phyloP scores from a whole-genome alignment of 92 coral and sea anemone genomes.

The Palythoa heliodiscus region DNA sequence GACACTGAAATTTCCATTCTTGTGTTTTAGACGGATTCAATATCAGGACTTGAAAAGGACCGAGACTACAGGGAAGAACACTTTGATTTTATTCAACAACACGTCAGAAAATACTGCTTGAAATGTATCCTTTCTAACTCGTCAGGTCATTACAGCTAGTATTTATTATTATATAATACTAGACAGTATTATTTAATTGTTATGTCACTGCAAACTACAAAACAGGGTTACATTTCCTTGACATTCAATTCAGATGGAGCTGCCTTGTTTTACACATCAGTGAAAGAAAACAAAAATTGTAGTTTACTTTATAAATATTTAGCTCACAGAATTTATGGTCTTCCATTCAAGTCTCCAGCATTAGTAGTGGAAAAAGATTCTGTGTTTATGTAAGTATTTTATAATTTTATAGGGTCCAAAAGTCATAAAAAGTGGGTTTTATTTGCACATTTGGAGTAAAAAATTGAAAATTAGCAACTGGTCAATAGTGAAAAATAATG shows the following conservation, averaged over 20 bases:
- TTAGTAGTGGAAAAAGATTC: constrained; percentile 96
- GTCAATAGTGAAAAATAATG: too few species aligned
- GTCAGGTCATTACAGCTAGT: too few species aligned
- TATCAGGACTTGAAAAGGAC: constrained; percentile 92
- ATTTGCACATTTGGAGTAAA: too few species aligned
- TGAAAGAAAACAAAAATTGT: constrained; percentile 97
- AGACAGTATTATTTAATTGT: too few species aligned
- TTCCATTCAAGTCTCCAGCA: constrained; percentile 92
- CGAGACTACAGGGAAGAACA: constrained; percentile 95
- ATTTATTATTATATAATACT: too few species aligned
- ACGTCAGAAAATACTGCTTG: constrained; percentile 92
- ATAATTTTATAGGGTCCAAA: not conserved
- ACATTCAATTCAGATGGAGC: constrained; percentile 86
- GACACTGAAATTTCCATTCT: not conserved
- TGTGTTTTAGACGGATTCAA: constrained; percentile 83
- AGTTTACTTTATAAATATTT: constrained; percentile 85
- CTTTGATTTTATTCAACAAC: constrained; percentile 98
- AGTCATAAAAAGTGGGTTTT: not conserved
- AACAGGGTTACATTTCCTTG: constrained; percentile 40
- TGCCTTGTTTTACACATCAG: constrained; percentile 94
- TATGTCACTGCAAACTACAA: too few species aligned
- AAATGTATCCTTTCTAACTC: constrained; percentile 84
- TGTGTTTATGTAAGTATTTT: constrained; percentile 90
- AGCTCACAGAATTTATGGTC: constrained; percentile 94
- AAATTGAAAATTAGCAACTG: too few species aligned